phyloP scores from a whole-genome alignment of 2,113 vertebrate genomes.

The Phaetusa simplex region DNA sequence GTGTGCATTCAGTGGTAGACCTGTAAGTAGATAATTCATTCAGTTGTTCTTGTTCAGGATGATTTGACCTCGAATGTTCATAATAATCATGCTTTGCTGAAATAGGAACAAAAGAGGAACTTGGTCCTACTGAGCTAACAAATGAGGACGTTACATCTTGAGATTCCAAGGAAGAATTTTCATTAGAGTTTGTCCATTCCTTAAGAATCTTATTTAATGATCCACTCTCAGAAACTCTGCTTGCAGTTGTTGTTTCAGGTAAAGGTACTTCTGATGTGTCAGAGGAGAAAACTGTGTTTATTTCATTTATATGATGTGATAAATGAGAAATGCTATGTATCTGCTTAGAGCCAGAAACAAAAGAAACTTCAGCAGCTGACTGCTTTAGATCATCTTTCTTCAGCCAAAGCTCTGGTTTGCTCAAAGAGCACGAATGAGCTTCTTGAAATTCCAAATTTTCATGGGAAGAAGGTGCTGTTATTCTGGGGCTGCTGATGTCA shows the following conservation, averaged over 20 bases:
- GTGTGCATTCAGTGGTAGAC: not conserved
- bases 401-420: constrained; percentile 24
- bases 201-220: not conserved
- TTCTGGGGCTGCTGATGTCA: constrained; percentile 66
- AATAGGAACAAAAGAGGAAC: constrained; percentile 2
- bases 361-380: constrained; percentile 48
- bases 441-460: constrained; percentile 53
- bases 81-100: constrained; percentile 36
- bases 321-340: constrained; percentile 15
- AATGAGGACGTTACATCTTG: not conserved
- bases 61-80: constrained; percentile 22
- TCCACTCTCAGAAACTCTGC: not conserved
- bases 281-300: constrained; percentile 21
- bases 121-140: constrained; percentile 28
- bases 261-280: constrained; percentile 43
- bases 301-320: not conserved
- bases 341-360: constrained; percentile 31
- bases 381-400: constrained; percentile 62
- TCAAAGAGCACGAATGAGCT: not conserved
- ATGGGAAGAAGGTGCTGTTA: constrained; percentile 54
- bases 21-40: constrained; percentile 25
- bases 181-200: not conserved
- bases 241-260: constrained; percentile 49
- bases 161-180: not conserved
- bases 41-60: constrained; percentile 59